A percentile compares a stretch with the other conserved stretches of the same genome.
Conservation (phyloP, 2,888 invertebrate genomes). For the Cenopis cana region DNA sequence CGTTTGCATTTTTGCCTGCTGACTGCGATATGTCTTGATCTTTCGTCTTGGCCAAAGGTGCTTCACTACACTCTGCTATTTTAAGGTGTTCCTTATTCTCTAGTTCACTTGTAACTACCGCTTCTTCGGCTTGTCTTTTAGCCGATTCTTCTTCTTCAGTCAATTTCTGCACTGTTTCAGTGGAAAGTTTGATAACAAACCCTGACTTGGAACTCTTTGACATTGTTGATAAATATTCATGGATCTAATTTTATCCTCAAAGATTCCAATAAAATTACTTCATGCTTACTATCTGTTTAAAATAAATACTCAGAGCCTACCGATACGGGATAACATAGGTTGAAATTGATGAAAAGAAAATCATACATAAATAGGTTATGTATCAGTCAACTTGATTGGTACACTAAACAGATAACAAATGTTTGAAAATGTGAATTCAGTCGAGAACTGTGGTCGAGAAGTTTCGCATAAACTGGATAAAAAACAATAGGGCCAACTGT, state of each 20-base stretch:
- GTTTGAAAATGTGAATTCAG: no score
- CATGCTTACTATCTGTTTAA: neutral
- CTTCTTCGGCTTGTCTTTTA: conserved; percentile 49
- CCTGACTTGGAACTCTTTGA: conserved; percentile 66
- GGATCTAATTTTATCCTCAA: neutral
- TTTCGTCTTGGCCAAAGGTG: neutral
- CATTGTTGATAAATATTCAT: conserved; percentile 18
- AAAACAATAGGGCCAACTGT: neutral
- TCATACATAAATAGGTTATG: conserved; percentile 22
- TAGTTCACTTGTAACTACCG: conserved; percentile 20
- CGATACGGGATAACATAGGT: neutral
- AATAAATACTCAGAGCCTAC: conserved; percentile 14
- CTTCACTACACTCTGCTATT: neutral
- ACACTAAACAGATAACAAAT: conserved; percentile 14
- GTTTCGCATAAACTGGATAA: neutral
- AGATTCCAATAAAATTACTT: neutral
- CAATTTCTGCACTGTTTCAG: conserved; percentile 78
- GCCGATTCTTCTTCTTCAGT: conserved; percentile 66
- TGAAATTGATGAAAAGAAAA: no score
- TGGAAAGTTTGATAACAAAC: conserved; percentile 79
- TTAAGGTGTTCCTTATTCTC: neutral
- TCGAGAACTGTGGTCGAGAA: neutral
- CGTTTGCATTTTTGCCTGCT: neutral
- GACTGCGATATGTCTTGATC: neutral
- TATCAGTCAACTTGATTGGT: conserved; percentile 11